A percentile compares a stretch with the other conserved stretches of the same genome.
These are phyloP conservation scores for Acrossocheilus fasciatus DNA, from an alignment of 2,797 vertebrate species.

Conservation along the genomic window DNA sequence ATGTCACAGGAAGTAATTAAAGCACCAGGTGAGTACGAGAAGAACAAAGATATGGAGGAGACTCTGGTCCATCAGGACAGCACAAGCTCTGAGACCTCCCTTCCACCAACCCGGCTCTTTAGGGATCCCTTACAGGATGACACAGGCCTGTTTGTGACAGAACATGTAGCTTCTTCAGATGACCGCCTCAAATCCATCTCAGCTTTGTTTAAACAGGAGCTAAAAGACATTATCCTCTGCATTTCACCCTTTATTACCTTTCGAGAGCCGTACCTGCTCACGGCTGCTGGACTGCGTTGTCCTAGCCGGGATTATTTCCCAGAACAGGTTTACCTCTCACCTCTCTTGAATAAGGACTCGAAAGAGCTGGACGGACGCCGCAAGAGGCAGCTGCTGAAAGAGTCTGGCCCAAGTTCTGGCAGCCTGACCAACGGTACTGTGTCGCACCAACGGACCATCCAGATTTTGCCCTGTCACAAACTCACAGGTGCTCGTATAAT, in stretches of 20 bases:
- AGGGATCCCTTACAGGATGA: constrained; percentile 97
- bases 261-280: constrained; percentile 91
- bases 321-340: constrained; percentile 92
- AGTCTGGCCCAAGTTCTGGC: constrained; percentile 75
- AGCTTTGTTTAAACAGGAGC: constrained; percentile 90
- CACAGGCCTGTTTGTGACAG: constrained; percentile 89
- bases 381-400: constrained; percentile 92
- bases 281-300: constrained; percentile 87
- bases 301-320: constrained; percentile 96
- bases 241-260: constrained; percentile 95
- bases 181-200: constrained; percentile 92
- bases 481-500: constrained; percentile 89
- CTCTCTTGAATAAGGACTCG: constrained; percentile 92
- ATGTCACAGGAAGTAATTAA: constrained; percentile 49
- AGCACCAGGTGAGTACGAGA: constrained; percentile 60
- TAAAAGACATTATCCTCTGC: constrained; percentile 95
- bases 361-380: constrained; percentile 90
- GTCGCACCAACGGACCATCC: constrained; percentile 72
- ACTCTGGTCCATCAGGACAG: constrained; percentile 62
- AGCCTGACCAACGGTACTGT: constrained; percentile 80
- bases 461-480: constrained; percentile 88
- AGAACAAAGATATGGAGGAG: constrained; percentile 64
- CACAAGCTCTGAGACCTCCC: constrained; percentile 70
- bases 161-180: constrained; percentile 90
- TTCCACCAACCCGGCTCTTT: constrained; percentile 81